These are phyloP conservation scores for Accipiter superciliosus DNA, from an alignment of 2,797 vertebrate genomes.

Conservation along the genomic window DNA sequence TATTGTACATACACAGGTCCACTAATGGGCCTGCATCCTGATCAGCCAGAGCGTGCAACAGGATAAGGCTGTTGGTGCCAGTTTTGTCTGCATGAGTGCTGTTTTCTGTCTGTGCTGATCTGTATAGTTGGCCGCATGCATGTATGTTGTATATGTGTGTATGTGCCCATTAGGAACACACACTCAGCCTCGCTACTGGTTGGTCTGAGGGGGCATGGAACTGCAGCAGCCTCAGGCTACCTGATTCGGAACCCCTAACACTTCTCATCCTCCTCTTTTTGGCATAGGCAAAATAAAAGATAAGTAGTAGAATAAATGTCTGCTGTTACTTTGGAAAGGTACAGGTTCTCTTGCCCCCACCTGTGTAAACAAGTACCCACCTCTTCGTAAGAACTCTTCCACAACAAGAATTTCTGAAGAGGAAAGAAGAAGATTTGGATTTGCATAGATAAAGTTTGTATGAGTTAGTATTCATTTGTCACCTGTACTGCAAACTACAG, in stretches of 20 bases:
- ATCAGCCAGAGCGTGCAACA: neutral
- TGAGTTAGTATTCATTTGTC: neutral
- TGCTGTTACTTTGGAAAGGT: neutral
- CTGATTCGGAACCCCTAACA: neutral
- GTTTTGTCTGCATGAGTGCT: neutral
- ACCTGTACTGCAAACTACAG: neutral
- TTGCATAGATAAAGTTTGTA: neutral
- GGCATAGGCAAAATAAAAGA: neutral
- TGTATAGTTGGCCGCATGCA: rapidly evolving
- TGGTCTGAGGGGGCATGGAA: neutral
- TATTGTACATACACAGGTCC: neutral
- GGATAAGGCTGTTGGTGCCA: neutral
- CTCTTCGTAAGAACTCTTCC: neutral
- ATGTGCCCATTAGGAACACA: rapidly evolving
- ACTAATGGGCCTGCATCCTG: neutral
- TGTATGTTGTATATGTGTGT: rapidly evolving
- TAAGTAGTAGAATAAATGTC: neutral
- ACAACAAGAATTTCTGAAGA: neutral
- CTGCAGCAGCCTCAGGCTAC: neutral
- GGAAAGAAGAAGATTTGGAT: neutral
- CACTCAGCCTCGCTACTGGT: neutral
- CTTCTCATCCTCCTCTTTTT: neutral
- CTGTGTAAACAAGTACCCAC: neutral
- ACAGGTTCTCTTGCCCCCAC: neutral
- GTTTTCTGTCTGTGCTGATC: neutral